A percentile compares a stretch with the other conserved stretches of the same genome.
Conservation (phyloP, 2,888 invertebrate genomes). For the Scaptomyza polygonia region DNA sequence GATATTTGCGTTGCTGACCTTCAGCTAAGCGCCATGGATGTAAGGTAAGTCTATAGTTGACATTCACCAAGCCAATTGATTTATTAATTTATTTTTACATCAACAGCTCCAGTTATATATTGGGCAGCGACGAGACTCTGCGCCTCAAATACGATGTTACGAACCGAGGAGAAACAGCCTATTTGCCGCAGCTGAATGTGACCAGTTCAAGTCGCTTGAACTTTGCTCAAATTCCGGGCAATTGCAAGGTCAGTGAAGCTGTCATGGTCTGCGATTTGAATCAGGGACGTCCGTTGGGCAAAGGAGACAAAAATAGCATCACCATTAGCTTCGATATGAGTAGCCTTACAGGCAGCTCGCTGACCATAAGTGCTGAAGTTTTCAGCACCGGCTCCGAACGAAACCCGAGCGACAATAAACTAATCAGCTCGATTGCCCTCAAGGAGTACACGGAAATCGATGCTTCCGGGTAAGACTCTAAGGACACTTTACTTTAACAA, state of each 20-base stretch:
- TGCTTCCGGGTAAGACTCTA: constrained; percentile 79
- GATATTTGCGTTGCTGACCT: constrained; percentile 84
- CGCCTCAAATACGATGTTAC: constrained; percentile 81
- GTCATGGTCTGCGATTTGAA: constrained; percentile 81
- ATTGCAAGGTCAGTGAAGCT: constrained; percentile 73
- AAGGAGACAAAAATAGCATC: constrained; percentile 73
- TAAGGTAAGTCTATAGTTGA: constrained; percentile 61
- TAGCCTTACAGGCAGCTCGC: constrained; percentile 73
- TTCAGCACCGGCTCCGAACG: constrained; percentile 83
- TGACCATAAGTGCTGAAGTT: constrained; percentile 81
- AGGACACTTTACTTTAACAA: not conserved
- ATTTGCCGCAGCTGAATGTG: constrained; percentile 84
- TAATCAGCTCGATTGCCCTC: constrained; percentile 74
- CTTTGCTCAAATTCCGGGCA: constrained; percentile 82
- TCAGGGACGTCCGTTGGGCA: constrained; percentile 79
- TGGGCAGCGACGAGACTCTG: constrained; percentile 82
- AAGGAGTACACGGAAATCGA: constrained; percentile 83
- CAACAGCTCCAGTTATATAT: constrained; percentile 76
- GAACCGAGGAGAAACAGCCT: constrained; percentile 85
- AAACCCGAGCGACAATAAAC: constrained; percentile 77
- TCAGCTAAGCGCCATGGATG: constrained; percentile 73
- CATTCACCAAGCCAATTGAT: not conserved
- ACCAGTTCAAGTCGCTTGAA: constrained; percentile 83
- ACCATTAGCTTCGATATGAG: constrained; percentile 82
- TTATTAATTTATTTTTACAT: not conserved